These are phyloP conservation scores for Gymnodraco acuticeps DNA, from an alignment of 2,797 vertebrate genomes.

Conservation along the genomic window DNA sequence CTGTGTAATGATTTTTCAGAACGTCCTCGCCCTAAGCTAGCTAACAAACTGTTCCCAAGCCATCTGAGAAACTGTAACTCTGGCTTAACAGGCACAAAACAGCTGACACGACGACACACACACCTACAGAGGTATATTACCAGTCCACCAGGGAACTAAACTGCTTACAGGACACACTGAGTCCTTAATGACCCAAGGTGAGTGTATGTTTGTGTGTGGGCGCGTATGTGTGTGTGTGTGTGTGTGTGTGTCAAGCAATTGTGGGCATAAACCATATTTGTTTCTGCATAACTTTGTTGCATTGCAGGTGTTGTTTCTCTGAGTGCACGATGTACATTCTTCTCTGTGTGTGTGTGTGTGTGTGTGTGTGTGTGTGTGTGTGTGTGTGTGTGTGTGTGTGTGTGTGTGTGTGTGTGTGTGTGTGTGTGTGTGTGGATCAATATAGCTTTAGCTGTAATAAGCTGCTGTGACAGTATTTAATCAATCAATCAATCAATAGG, in stretches of 20 bases:
- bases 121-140: constrained; percentile 62
- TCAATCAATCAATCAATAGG: no score
- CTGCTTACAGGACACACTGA: constrained; percentile 83
- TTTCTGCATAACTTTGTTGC: constrained; percentile 25
- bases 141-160: constrained; percentile 77
- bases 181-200: constrained; percentile 75
- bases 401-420: no score
- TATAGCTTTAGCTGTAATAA: constrained; percentile 77
- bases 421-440: constrained; percentile 61
- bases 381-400: no score
- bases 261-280: no score
- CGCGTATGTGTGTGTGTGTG: constrained; percentile 11
- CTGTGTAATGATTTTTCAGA: constrained; percentile 71
- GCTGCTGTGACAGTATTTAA: constrained; percentile 73
- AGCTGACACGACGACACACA: constrained; percentile 76
- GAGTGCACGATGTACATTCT: constrained; percentile 2
- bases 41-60: constrained; percentile 77
- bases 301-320: constrained; percentile 39
- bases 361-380: not conserved
- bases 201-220: constrained; percentile 23
- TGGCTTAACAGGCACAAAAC: constrained; percentile 82
- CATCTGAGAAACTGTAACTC: constrained; percentile 77
- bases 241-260: not conserved
- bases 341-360: not conserved
- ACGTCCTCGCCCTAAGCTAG: constrained; percentile 62